A percentile compares a stretch with the other conserved stretches of the same genome.
Conservation (phyloP, 2,888 invertebrate species). For the Tachina fera region DNA sequence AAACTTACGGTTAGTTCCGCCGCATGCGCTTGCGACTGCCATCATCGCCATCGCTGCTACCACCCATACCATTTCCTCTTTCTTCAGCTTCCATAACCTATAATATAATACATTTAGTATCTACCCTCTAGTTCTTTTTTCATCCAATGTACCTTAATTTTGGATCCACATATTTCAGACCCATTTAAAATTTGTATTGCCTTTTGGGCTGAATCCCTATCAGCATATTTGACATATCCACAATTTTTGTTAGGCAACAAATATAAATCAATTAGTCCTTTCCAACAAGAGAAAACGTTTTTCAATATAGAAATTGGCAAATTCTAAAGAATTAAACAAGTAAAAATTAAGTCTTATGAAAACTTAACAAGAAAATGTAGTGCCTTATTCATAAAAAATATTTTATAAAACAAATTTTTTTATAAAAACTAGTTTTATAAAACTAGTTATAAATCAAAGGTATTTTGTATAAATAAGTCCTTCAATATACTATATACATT, state of each 20-base stretch:
- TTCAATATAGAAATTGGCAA: slow-evolving; percentile 91
- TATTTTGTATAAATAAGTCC: too few relatives aligned
- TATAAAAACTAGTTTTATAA: background rate
- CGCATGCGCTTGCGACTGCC: slow-evolving; percentile 81
- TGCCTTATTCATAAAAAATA: background rate
- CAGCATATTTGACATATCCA: slow-evolving; percentile 95
- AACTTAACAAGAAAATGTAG: too few relatives aligned
- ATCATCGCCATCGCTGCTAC: slow-evolving; percentile 77
- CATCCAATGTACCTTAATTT: slow-evolving; percentile 84
- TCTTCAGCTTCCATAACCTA: slow-evolving; percentile 95
- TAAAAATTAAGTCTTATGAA: too few relatives aligned
- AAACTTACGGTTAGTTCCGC: slow-evolving; percentile 79
- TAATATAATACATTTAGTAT: background rate
- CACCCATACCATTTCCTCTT: slow-evolving; percentile 77
- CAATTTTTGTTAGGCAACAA: slow-evolving; percentile 94
- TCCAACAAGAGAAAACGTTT: slow-evolving; percentile 95
- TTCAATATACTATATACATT: slow-evolving; percentile 41
- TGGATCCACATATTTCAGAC: slow-evolving; percentile 92
- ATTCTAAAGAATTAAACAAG: slow-evolving; percentile 80
- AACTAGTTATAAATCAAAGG: background rate
- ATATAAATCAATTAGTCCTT: slow-evolving; percentile 94
- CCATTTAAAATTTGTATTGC: slow-evolving; percentile 88
- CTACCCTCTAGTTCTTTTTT: background rate
- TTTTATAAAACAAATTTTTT: background rate
- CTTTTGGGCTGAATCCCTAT: slow-evolving; percentile 86